A percentile compares a stretch with the other conserved stretches of the same genome.
phyloP scores from a whole-genome alignment of 1,140 invertebrate genomes.

The Conus betulinus region DNA sequence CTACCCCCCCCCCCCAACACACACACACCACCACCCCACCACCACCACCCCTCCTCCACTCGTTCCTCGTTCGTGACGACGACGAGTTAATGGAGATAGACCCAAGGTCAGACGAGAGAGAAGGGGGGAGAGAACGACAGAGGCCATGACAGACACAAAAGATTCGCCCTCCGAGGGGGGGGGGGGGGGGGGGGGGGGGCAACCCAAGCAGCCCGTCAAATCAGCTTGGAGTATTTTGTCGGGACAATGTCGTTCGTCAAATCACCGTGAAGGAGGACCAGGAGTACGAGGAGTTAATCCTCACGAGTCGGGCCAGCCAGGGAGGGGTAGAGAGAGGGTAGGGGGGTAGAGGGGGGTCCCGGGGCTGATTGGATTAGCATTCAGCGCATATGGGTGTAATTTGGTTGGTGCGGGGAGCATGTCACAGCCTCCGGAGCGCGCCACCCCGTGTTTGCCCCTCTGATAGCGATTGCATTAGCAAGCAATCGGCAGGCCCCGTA shows the following conservation, averaged over 20 bases:
- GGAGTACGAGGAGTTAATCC: constrained; percentile 4
- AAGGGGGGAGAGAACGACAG: no score
- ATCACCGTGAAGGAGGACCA: neutral
- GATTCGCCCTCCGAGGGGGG: neutral
- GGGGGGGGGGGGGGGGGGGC: neutral
- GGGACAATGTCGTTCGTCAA: constrained; percentile 1
- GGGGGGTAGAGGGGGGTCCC: neutral
- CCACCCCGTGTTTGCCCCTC: neutral
- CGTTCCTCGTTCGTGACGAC: neutral
- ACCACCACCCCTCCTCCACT: neutral
- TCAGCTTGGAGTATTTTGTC: neutral
- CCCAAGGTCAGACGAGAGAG: neutral
- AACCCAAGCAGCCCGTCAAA: neutral
- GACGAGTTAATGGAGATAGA: neutral
- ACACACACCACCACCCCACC: neutral
- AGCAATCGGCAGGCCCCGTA: neutral
- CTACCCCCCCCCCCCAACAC: neutral
- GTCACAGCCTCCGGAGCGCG: neutral
- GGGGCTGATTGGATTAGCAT: neutral
- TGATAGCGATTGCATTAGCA: constrained; percentile 21
- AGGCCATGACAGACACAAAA: neutral
- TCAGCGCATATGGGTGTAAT: constrained; percentile 21
- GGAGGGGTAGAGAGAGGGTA: neutral
- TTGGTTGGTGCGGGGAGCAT: neutral
- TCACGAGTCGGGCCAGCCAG: neutral